Evolutionary conservation across 35 echinoderm and acorn worm species (phyloP), one percentile per base, ranked within the genome.

Genomic region (Apostichopus parvimensis): DNA sequence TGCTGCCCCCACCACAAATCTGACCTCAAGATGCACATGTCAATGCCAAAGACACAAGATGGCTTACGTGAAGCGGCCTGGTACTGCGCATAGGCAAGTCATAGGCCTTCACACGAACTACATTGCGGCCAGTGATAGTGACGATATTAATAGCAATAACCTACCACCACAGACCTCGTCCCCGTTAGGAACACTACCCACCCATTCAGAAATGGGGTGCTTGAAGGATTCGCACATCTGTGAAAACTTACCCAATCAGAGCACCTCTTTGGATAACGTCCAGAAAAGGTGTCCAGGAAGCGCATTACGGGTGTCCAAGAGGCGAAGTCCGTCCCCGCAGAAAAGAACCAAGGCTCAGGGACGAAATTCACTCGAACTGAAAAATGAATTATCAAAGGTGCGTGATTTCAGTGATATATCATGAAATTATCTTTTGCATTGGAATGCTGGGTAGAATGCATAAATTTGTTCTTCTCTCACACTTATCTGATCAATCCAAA

Each of bases 111-210:
- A 89, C 81, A 87, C 92, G 59, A 57, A 77, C 66, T 65, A 58
- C 59, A 54, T 92, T 55, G 85, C 14, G 45, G 70, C 89, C 17
- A 98, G 96, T 70, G 94, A 95, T 59, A 98, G 94, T 82, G 96
- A 98, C 83, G 96, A 95, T 25, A 79, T 98, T 25, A 95, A 98
- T 77, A 98, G 96, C 91, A 98, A 98, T 92, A 98, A 91, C 54
- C 18, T 91, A 54, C 61, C n/a, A n/a, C n/a, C 76, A 77, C 80
- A 89, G 76, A 54, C 66, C 77, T 77, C 73, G 15, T 79, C 91
- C 10, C 90, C 93, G 24, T 22, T 89, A 24, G 73, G 9, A 70
- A 57, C 61, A 73, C 62, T 68, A 81, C 57, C 86, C 53, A 54
- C 54, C 76, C 80, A 84, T 92, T 92, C 91, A 45, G 80, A 83